Base-by-base conservation (phyloP, 2,797 vertebrate genomes). In the Poeciliopsis presidionis region DNA sequence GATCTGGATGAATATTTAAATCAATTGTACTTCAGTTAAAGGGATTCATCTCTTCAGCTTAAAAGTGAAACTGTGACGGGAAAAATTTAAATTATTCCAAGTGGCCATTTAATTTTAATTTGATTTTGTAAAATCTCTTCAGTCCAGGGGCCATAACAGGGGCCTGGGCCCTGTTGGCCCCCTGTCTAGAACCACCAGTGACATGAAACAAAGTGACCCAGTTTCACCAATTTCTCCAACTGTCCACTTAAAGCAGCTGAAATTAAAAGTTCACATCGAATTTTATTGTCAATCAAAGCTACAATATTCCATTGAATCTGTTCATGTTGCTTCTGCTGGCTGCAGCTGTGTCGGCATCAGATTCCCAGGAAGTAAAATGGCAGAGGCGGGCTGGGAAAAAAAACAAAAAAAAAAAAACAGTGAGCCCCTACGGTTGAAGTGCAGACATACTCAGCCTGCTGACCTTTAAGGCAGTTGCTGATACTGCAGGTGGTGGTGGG, bases 381-480 rank as follows among this genome's bases (percentile, higher is more conserved):
- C 41, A 39, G 76, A 46, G 53, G 76, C 74, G 3, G 51, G 72
- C 84, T 77, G 84, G 88, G 89, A 1, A 39, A 33, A 87, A 20
- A 57, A 28, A 87, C 85, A 81, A 53, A 87, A 86, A 81, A 53
- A 9, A n/a, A 22, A 57, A 13, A n/a, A 12, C 55, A 89, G 78
- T 9, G 43, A 72, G 86, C 70, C 89, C 84, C 85, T 91, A 85
- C 81, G 82, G 61, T 86, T 14, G 75, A 78, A 88, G 81, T 49
- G 45, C 81, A 83, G 86, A 88, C 86, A 84, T 86, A 89, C 86
- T 57, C 45, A 74, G 84, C 84, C 84, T 36, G 57, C 69, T 93
- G 93, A 92, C 93, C 93, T 92, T 92, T 93, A 83, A 85, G 90
- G 85, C 91, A 86, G 90, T 89, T 88, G 90, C 87, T 85, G 91